Percentiles rank a stretch among this genome's conserved stretches.
Conservation (phyloP, 1,140 invertebrate genomes). For the Procambarus virginalis region DNA sequence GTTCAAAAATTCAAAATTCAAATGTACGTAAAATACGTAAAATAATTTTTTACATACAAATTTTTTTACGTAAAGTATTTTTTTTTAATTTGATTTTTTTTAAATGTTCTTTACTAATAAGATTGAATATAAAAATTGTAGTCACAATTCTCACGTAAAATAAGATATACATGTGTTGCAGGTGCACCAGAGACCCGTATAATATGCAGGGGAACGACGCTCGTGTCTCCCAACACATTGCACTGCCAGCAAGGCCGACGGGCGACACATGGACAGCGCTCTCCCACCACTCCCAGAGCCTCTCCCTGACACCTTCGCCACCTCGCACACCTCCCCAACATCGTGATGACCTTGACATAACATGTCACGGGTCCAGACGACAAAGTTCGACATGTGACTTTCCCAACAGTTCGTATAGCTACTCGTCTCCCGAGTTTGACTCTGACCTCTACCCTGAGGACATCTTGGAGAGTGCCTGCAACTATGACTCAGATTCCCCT, state of each 20-base stretch:
- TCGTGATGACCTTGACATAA: not conserved
- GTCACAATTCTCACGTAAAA: no score
- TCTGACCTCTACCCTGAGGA: not conserved
- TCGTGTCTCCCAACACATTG: not conserved
- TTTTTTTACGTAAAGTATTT: no score
- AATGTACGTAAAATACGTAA: no score
- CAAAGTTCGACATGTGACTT: not conserved
- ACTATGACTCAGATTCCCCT: slow-evolving; percentile 30
- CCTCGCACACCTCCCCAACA: not conserved
- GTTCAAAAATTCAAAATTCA: no score
- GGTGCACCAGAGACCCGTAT: not conserved
- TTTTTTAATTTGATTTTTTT: no score
- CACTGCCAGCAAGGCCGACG: not conserved
- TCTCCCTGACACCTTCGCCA: not conserved
- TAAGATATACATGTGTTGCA: not conserved
- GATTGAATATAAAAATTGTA: no score
- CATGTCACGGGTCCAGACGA: not conserved
- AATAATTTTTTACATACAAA: no score
- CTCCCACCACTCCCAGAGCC: not conserved
- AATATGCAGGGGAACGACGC: not conserved
- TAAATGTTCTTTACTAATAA: no score
- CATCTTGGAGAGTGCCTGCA: slow-evolving; percentile 19
- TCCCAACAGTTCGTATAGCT: not conserved
- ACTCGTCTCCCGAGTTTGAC: not conserved
- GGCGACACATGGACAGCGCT: not conserved